Percentiles rank a stretch among this genome's conserved stretches.
phyloP scores from a whole-genome alignment of 92 coral and sea anemone species.

The Porites evermanni region DNA sequence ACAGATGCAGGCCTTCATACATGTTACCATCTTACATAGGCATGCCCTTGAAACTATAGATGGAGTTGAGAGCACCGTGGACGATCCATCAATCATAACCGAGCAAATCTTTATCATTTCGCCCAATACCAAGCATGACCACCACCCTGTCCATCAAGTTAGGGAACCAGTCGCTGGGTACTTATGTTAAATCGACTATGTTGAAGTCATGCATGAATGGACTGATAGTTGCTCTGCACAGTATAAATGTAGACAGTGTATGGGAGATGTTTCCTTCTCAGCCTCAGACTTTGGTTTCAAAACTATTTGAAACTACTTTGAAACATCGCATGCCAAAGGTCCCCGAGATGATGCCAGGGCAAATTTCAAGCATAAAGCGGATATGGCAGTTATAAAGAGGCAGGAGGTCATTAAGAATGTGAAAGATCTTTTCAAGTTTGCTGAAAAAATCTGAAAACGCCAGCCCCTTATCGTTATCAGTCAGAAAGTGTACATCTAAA shows the following conservation, averaged over 20 bases:
- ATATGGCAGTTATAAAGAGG: conserved; percentile 44
- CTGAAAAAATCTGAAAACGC: conserved; percentile 35
- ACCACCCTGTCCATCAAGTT: conserved; percentile 56
- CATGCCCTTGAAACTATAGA: conserved; percentile 46
- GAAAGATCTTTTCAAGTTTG: conserved; percentile 57
- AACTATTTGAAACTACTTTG: conserved; percentile 45
- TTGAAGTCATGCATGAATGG: conserved; percentile 51
- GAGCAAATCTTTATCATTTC: conserved; percentile 55
- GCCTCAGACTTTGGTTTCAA: conserved; percentile 51
- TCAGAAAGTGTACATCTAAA: conserved; percentile 52
- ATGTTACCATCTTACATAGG: conserved; percentile 44
- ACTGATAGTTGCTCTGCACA: conserved; percentile 67
- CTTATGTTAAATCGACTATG: conserved; percentile 52
- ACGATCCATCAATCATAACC: conserved; percentile 28
- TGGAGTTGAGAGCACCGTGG: conserved; percentile 41
- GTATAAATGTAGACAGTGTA: conserved; percentile 64
- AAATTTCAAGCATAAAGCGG: conserved; percentile 48
- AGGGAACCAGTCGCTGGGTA: conserved; percentile 34
- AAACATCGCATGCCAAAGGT: conserved; percentile 64
- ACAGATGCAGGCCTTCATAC: conserved; percentile 50
- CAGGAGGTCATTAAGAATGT: conserved; percentile 60
- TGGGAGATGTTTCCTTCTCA: conserved; percentile 67
- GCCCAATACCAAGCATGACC: conserved; percentile 58
- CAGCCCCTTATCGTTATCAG: conserved; percentile 50
- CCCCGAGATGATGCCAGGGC: conserved; percentile 54